Evolutionary conservation across 1,140 invertebrate species (phyloP).

Genomic region (Gerris buenoi): DNA sequence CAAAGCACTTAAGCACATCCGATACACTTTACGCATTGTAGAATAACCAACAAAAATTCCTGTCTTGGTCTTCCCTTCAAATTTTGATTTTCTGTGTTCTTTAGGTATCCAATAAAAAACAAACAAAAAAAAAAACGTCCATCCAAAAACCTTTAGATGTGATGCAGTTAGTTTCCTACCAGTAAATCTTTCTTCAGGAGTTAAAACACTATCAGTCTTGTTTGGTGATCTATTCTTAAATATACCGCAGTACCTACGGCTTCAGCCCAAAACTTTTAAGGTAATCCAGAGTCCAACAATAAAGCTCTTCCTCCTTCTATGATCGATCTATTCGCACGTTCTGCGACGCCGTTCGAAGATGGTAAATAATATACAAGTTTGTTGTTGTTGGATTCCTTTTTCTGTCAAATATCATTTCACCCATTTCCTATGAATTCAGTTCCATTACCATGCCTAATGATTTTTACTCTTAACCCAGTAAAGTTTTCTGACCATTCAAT

Average conservation of each 20-base stretch:
- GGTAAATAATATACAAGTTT: neutral
- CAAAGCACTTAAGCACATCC: no score
- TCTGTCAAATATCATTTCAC: neutral
- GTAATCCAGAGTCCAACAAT: neutral
- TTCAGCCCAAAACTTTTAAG: neutral
- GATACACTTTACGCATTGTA: neutral
- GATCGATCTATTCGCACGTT: neutral
- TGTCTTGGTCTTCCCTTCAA: neutral
- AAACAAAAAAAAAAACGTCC: neutral
- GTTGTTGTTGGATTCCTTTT: neutral
- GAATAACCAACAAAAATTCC: neutral
- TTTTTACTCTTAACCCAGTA: neutral
- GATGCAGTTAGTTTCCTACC: neutral
- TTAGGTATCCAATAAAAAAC: neutral
- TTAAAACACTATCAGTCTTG: neutral
- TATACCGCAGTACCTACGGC: neutral
- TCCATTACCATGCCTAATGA: neutral
- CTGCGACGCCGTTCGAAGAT: neutral
- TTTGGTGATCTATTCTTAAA: neutral
- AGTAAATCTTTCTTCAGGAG: neutral
- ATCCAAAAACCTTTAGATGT: neutral
- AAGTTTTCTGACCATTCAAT: neutral
- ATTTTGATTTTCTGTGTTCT: neutral
- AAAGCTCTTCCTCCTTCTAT: neutral
- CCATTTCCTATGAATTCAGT: neutral